Evolutionary conservation across 2,797 vertebrate species (phyloP).

Genomic region (Galago senegalensis): DNA sequence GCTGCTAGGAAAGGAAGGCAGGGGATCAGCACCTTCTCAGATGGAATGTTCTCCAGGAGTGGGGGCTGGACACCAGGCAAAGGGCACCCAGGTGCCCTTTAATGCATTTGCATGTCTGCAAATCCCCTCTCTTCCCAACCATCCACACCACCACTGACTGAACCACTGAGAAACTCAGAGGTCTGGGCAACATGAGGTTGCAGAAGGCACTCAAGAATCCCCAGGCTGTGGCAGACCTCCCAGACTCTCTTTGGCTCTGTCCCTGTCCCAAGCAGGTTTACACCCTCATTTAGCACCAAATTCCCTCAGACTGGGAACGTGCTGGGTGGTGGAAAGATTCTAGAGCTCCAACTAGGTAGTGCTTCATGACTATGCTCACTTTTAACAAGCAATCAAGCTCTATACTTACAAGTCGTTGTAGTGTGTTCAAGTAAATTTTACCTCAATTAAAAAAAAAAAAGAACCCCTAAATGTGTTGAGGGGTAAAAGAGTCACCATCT

Average conservation of each 20-base stretch:
- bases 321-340: neutral
- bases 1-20: constrained; percentile 80
- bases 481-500: neutral
- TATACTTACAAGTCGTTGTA: neutral
- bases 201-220: neutral
- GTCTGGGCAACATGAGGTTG: neutral
- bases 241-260: neutral
- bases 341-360: neutral
- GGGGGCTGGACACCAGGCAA: neutral
- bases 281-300: neutral
- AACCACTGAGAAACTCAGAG: neutral
- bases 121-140: neutral
- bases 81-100: neutral
- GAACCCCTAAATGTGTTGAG: neutral
- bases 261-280: neutral
- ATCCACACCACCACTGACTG: neutral
- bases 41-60: neutral
- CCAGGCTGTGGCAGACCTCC: accelerated
- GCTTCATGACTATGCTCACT: neutral
- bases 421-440: neutral
- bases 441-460: neutral
- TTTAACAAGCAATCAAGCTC: neutral
- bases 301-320: neutral
- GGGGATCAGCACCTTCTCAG: neutral
- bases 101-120: neutral